Evolutionary conservation across 2,888 invertebrate species (phyloP).

Genomic region (Acrocera orbiculus): DNA sequence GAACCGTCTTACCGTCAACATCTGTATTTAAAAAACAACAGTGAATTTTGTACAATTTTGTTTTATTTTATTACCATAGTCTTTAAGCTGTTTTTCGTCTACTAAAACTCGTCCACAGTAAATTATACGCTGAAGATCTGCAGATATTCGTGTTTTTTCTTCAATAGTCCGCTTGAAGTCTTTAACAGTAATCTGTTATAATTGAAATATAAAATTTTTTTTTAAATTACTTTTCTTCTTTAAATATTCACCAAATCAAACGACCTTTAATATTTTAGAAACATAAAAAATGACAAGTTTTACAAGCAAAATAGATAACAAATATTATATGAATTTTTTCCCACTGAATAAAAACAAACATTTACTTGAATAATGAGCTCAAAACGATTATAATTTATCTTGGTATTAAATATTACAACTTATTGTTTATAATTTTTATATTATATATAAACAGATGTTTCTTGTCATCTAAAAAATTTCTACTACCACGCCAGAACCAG

Average conservation of each 20-base stretch:
- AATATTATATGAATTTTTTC: too few relatives aligned
- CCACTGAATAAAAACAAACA: too few relatives aligned
- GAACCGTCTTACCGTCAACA: constrained; percentile 81
- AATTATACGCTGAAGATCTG: constrained; percentile 74
- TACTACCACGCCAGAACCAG: too few relatives aligned
- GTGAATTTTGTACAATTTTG: not conserved
- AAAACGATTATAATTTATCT: too few relatives aligned
- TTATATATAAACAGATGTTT: too few relatives aligned
- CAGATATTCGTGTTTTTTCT: constrained; percentile 58
- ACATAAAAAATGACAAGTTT: too few relatives aligned
- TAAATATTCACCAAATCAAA: not conserved
- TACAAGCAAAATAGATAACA: too few relatives aligned
- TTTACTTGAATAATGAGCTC: too few relatives aligned
- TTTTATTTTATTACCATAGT: constrained; percentile 46
- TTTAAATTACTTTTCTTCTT: not conserved
- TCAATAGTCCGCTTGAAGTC: constrained; percentile 66
- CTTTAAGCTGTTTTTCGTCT: constrained; percentile 68
- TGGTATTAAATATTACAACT: too few relatives aligned
- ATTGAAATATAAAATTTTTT: not conserved
- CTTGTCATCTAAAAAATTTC: too few relatives aligned
- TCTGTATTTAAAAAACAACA: constrained; percentile 34
- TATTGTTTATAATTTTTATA: too few relatives aligned
- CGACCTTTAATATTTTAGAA: too few relatives aligned
- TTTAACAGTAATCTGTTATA: constrained; percentile 53
- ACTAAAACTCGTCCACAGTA: constrained; percentile 87